Evolutionary conservation across 1,140 invertebrate genomes (phyloP).

Genomic region (Bicyclus anynana): DNA sequence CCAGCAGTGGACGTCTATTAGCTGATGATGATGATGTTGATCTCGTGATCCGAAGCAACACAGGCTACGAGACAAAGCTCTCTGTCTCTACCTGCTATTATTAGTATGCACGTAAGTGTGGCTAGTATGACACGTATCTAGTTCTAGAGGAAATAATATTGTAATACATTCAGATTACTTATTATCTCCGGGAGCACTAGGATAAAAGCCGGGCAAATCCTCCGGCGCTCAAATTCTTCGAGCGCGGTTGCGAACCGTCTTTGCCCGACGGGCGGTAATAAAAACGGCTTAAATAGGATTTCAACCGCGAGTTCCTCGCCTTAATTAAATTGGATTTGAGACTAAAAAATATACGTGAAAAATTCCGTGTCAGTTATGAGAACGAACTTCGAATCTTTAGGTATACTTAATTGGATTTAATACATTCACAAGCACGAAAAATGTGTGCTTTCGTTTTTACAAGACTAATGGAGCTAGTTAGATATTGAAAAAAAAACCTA

Average conservation of each 20-base stretch:
- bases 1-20: no score
- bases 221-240: constrained; percentile 68
- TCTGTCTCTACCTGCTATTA: no score
- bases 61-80: no score
- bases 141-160: constrained; percentile 51
- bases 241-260: constrained; percentile 67
- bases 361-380: constrained; percentile 70
- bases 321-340: constrained; percentile 77
- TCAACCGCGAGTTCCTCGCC: constrained; percentile 74
- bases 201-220: constrained; percentile 70
- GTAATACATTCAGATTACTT: constrained; percentile 58
- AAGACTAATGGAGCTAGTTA: no score
- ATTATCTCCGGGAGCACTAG: constrained; percentile 57
- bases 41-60: no score
- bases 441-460: no score
- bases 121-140: not conserved
- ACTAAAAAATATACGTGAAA: constrained; percentile 74
- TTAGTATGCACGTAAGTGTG: no score
- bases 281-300: constrained; percentile 77
- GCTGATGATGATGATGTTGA: no score
- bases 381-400: not conserved
- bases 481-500: no score
- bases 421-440: not conserved
- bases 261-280: constrained; percentile 72
- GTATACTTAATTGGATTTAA: not conserved